Evolutionary conservation across 2,888 invertebrate genomes (phyloP), one percentile per base, ranked within the genome.

Genomic region (Ochropacha duplaris): DNA sequence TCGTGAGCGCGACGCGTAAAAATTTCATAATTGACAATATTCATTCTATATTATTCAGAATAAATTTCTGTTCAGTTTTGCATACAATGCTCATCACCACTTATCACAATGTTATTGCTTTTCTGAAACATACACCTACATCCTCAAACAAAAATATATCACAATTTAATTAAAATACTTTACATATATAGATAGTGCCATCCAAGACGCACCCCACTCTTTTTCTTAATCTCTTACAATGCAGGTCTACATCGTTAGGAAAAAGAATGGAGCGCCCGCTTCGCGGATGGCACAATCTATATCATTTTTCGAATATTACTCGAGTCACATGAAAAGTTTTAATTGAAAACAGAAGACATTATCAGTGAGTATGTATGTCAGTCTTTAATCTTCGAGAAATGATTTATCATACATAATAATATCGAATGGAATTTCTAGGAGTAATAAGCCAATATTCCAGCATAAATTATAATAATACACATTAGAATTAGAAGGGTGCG

Each of bases 41-140:
- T 78, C 70, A 82, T 79, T 83, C 78, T 80, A 83, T 72, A 79
- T 79, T 75, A 83, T 77, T 76, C 73, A 78, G 81, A 78, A 79
- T 74, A 76, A 66, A 72, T 66, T 71, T 76, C 74, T 76, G 73
- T 76, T 73, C 77, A 83, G 44, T 44, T 44, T 75, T 78, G 79
- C 81, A 80, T 81, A 84, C 79, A 83, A 80, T 79, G 81, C 80
- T 82, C 83, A 79, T 74, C 78, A 81, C 79, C 83, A 84, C 80
- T 79, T 91, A 91, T 91, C 91, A 91, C 91, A 91, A 78, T 79
- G 87, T 63, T 92, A 92, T 92, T 92, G 92, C 92, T 92, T 90
- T 86, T 84, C 83, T 81, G 86, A 87, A 83, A 90, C 87, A 88
- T 83, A 84, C 89, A 81, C 71, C 75, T 82, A 83, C 83, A 84